These are phyloP conservation scores for Hydropotes inermis DNA, from an alignment of 2,113 vertebrate genomes.

Conservation along the genomic window DNA sequence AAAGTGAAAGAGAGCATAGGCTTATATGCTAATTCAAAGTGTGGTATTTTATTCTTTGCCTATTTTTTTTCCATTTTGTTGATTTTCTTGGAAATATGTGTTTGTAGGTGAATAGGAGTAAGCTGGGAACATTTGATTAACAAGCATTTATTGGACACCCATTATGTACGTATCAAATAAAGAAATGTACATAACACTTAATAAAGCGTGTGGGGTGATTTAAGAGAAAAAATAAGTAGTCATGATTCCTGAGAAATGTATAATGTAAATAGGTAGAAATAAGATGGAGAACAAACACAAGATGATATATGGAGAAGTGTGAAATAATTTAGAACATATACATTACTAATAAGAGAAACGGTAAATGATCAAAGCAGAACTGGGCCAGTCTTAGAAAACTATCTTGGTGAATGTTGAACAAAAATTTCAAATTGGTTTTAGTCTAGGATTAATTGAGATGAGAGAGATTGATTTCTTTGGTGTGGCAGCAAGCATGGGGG, in stretches of 20 bases:
- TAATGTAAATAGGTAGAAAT: neutral
- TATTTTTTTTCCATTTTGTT: neutral
- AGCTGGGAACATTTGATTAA: neutral
- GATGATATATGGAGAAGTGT: neutral
- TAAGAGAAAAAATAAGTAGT: neutral
- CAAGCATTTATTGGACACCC: neutral
- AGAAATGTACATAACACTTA: neutral
- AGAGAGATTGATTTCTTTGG: neutral
- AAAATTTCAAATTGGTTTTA: neutral
- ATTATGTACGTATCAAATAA: neutral
- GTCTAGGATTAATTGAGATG: neutral
- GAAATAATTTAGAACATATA: neutral
- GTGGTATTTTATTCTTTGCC: accelerated
- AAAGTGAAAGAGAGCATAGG: neutral
- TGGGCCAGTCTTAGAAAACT: neutral
- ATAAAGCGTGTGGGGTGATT: neutral
- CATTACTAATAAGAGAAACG: neutral
- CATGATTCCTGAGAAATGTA: neutral
- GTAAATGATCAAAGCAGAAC: neutral
- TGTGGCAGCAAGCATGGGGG: neutral
- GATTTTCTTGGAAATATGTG: slow-evolving; percentile 14
- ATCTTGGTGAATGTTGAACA: neutral
- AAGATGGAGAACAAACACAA: neutral
- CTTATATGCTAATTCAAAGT: neutral
- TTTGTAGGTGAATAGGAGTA: neutral